These are phyloP conservation scores for Chaitophorus viminalis DNA, from an alignment of 2,888 invertebrate genomes.

Conservation along the genomic window DNA sequence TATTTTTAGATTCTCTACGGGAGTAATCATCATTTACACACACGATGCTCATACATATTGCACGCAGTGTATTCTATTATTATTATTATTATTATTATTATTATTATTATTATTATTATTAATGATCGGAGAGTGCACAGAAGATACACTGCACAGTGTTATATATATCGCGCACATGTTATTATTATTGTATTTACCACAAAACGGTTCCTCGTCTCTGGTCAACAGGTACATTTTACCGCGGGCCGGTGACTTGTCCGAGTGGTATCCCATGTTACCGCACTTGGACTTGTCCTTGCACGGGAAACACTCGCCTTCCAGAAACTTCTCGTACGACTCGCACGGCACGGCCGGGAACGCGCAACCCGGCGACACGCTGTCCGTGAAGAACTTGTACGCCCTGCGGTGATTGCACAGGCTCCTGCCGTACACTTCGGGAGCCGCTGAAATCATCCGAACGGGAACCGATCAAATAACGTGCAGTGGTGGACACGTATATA, in stretches of 20 bases:
- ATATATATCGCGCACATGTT: no score
- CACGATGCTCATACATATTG: no score
- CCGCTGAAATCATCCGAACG: slow-evolving; percentile 66
- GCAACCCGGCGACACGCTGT: slow-evolving; percentile 90
- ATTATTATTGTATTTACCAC: slow-evolving; percentile 76
- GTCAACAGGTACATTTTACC: slow-evolving; percentile 91
- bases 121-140: no score
- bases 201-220: slow-evolving; percentile 90
- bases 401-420: slow-evolving; percentile 92
- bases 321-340: slow-evolving; percentile 82
- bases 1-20: no score
- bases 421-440: slow-evolving; percentile 84
- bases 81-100: no score
- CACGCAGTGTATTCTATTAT: no score
- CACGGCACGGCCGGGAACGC: slow-evolving; percentile 93
- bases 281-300: slow-evolving; percentile 74
- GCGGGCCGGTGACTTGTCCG: slow-evolving; percentile 82
- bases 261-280: slow-evolving; percentile 94
- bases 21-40: no score
- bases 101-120: no score
- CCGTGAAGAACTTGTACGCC: slow-evolving; percentile 94
- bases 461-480: not conserved
- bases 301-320: slow-evolving; percentile 81
- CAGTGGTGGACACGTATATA: no score
- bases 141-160: not conserved